Evolutionary conservation across 2,113 vertebrate genomes (phyloP).

Genomic region (Dolichotis patagonum): DNA sequence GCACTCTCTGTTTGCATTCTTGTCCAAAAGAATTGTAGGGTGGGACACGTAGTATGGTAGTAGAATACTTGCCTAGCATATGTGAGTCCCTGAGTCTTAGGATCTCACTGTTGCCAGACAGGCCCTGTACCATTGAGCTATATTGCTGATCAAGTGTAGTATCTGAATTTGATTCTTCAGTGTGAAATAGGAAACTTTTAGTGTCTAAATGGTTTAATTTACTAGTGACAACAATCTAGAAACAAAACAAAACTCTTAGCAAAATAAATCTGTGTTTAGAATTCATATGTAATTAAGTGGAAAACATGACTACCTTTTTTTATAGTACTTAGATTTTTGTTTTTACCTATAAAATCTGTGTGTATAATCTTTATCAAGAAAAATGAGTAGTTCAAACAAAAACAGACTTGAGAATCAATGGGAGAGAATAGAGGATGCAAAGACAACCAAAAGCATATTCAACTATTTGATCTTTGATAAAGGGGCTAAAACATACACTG

Average conservation of each 20-base stretch:
- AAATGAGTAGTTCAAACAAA: neutral
- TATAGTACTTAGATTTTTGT: neutral
- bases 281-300: constrained; percentile 16
- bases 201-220: constrained; percentile 31
- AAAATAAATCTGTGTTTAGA: constrained; percentile 33
- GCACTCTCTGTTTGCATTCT: neutral
- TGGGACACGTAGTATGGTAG: neutral
- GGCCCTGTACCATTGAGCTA: too few species aligned
- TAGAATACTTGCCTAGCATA: neutral
- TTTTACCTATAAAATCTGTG: constrained; percentile 17
- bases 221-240: neutral
- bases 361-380: neutral
- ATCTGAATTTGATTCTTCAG: constrained; percentile 23
- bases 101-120: too few species aligned
- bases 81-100: neutral
- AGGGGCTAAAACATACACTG: neutral
- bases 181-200: constrained; percentile 2
- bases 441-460: neutral
- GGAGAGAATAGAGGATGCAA: neutral
- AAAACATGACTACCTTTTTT: neutral
- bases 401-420: neutral
- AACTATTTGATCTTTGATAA: neutral
- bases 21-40: neutral
- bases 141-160: too few species aligned
- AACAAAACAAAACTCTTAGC: constrained; percentile 51